Conservation (phyloP, 1,140 invertebrate species). For the Drosophila trapezifrons region DNA sequence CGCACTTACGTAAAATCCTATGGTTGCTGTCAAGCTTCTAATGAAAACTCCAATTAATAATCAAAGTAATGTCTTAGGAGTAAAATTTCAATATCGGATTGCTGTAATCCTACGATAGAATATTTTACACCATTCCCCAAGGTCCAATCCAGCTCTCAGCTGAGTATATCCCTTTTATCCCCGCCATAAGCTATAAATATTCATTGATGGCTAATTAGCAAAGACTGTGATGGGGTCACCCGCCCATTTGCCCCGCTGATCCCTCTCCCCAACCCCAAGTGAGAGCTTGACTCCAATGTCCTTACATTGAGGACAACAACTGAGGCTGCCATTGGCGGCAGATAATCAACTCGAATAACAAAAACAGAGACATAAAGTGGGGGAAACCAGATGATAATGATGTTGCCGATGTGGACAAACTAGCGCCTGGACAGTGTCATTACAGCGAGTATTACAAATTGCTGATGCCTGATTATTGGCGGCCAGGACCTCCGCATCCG, state of each 20-base stretch:
- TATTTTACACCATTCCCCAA: not conserved
- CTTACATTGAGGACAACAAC: constrained; percentile 29
- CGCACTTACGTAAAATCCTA: no score
- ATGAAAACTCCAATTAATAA: no score
- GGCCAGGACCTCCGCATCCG: constrained; percentile 39
- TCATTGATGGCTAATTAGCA: constrained; percentile 69
- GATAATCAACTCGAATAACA: constrained; percentile 65
- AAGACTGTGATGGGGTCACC: constrained; percentile 27
- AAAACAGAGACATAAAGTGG: constrained; percentile 34
- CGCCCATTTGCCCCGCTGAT: constrained; percentile 20
- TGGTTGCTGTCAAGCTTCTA: not conserved
- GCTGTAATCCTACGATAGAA: not conserved
- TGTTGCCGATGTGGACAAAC: constrained; percentile 50
- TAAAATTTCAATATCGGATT: not conserved
- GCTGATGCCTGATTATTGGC: constrained; percentile 55
- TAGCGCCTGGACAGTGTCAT: constrained; percentile 45
- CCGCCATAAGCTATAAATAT: constrained; percentile 60
- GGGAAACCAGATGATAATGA: constrained; percentile 42
- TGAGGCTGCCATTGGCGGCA: constrained; percentile 39
- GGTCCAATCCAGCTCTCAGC: not conserved
- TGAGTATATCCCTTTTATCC: constrained; percentile 6
- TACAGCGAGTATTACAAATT: constrained; percentile 60
- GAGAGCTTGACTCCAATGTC: not conserved
- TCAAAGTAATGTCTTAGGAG: not conserved
- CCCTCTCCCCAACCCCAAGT: not conserved